Evolutionary conservation across 2,113 vertebrate genomes (phyloP), one percentile per base, ranked within the genome.

Genomic region (Chaenogobius annularis): DNA sequence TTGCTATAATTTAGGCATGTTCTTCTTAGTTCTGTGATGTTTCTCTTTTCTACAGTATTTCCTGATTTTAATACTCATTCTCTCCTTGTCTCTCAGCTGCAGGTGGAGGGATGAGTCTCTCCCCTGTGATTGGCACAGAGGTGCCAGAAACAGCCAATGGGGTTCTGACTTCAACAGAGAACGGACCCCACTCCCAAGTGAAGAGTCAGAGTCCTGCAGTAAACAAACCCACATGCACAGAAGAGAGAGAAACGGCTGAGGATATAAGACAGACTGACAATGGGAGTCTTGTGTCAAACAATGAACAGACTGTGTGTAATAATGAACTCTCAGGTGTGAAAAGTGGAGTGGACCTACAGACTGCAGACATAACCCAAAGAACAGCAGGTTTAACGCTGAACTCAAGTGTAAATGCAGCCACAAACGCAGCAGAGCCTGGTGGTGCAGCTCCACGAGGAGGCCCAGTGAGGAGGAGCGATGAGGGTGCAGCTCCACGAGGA

Each of bases 61-160:
- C 26, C 26, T 31, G 26, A 2, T 31, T 31, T 4, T 1, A 22
- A 40, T 68, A 11, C 7, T 63, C 10, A 17, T 52, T 40, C 0
- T 79, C 10, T 64, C 0, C 71, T 14, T 69, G 76, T 75, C 56
- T 19, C 13, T 35, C 61, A 37, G 22, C 77, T 92, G 90, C 90
- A 90, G 92, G 89, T 85, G 90, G 90, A 94, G 91, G 87, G 88
- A 94, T 94, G 93, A 94, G 92, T 91, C 87, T 90, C 88, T 93
- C 90, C 90, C 86, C 92, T 92, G 92, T 87, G 76, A 83, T 81
- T 80, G 89, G 88, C 90, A 86, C 87, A 44, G 90, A 91, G n/a
- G 88, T 90, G 90, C 88, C 88, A 67, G 90, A 92, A 81, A 88
- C 83, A 7, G 87, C 90, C 46, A 94, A 94, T 6, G 91, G 92